Evolutionary conservation across 2,888 invertebrate species (phyloP).

Genomic region (Caenorhabditis becei): DNA sequence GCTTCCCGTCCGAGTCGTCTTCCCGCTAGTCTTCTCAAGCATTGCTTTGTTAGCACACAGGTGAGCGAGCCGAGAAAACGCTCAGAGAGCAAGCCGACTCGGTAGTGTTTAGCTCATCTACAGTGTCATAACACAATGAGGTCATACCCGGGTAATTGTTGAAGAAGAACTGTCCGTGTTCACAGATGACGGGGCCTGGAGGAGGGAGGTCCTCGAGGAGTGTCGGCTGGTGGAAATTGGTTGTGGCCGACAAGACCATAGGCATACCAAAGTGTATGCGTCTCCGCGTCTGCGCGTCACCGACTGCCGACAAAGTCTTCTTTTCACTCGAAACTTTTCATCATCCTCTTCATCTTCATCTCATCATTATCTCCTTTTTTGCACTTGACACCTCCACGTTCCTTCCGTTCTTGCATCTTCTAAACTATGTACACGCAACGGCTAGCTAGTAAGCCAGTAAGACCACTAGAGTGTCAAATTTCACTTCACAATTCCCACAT

Average conservation of each 20-base stretch:
- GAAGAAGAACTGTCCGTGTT: not conserved
- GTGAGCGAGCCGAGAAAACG: conserved; percentile 56
- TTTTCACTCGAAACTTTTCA: conserved; percentile 52
- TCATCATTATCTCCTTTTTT: conserved; percentile 19
- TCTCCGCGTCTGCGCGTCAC: conserved; percentile 40
- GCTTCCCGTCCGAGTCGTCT: conserved; percentile 26
- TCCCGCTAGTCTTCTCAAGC: conserved; percentile 42
- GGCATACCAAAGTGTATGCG: conserved; percentile 40
- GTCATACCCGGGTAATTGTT: conserved; percentile 30
- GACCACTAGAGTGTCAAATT: conserved; percentile 42
- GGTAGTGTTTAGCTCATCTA: conserved; percentile 1
- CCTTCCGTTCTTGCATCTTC: conserved; percentile 25
- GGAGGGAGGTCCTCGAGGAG: conserved; percentile 17
- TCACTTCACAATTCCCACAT: conserved; percentile 27
- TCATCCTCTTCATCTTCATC: conserved; percentile 8
- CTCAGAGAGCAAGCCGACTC: conserved; percentile 29
- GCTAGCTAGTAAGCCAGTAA: conserved; percentile 20
- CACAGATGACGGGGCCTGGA: not conserved
- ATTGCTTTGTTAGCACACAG: conserved; percentile 61
- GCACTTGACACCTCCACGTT: conserved; percentile 17
- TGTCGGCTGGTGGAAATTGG: conserved; percentile 35
- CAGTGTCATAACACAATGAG: conserved; percentile 41
- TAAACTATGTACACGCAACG: conserved; percentile 30
- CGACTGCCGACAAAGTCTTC: conserved; percentile 44
- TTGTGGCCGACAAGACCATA: conserved; percentile 38